Base-by-base conservation (phyloP, 1,140 invertebrate species). In the Spodoptera frugiperda region DNA sequence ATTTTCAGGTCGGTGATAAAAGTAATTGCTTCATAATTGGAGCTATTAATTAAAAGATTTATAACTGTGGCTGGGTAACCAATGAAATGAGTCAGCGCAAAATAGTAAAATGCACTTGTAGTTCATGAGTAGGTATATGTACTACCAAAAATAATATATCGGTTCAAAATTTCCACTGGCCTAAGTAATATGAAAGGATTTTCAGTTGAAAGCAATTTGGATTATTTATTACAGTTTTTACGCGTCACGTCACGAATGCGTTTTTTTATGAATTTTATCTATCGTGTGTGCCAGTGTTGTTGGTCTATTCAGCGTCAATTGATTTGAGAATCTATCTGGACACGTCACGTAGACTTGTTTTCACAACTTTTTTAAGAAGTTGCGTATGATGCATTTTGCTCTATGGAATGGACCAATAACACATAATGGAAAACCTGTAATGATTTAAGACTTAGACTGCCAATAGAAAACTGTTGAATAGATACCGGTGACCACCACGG, bases 11-110 rank as follows among this genome's bases (percentile, higher is more conserved):
- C 25, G 49, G n/a, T 46, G 9, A 68, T 68, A 68, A 68, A 51
- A 53, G 65, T 33, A 68, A 68, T 68, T 68, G 49, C 65, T 68
- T 53, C 49, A 53, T 53, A 53, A 68, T 68, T 53, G 49, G 12
- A 46, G 17, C 17, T 55, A 55, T 72, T 72, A 46, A 55, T 72
- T 46, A 57, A 72, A 72, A 9, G 51, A 44, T 72, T 72, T 46
- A 72, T 72, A 67, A n/a, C 63, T 25, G 11, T 67, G 44, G 44
- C 2, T 63, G 17, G 44, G 44, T 14, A 48, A 14, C 61, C 17
- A 67, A 67, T 67, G 49, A 72, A 72, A 72, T 57, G 30, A 46
- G 30, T 55, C 68, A 14, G 33, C 53, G 17, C 48, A 57, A 46
- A 44, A 57, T 33, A 57, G 57, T 44, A 44, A 17, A 72, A 44